Percentiles rank a stretch among this genome's conserved stretches.
Conservation (phyloP, 2,113 vertebrate genomes). For the Poeciliopsis occidentalis region DNA sequence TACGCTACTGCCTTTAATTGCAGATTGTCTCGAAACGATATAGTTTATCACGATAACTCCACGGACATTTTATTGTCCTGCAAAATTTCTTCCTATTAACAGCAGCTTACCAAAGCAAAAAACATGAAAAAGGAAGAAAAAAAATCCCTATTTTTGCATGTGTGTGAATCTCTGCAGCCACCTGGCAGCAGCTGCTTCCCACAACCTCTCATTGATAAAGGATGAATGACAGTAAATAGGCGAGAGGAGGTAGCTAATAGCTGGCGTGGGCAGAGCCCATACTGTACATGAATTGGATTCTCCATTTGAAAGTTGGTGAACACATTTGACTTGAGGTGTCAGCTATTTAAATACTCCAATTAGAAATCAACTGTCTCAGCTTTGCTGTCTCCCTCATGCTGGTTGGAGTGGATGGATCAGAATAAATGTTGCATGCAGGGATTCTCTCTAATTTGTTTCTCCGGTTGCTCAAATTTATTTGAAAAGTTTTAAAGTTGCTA, state of each 20-base stretch:
- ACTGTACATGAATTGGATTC: slow-evolving; percentile 67
- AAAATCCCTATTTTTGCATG: not conserved
- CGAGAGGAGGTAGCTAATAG: slow-evolving; percentile 72
- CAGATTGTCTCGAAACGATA: too few relatives aligned
- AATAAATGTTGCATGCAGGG: slow-evolving; percentile 30
- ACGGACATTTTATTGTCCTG: too few relatives aligned
- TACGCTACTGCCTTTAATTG: too few relatives aligned
- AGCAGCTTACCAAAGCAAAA: slow-evolving; percentile 36
- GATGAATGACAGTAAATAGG: slow-evolving; percentile 81
- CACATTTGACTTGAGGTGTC: slow-evolving; percentile 62
- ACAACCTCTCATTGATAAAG: slow-evolving; percentile 68
- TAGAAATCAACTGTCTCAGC: slow-evolving; percentile 54
- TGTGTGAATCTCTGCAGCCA: slow-evolving; percentile 44
- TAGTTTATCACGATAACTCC: too few relatives aligned
- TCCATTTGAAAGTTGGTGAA: slow-evolving; percentile 66
- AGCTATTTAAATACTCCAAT: slow-evolving; percentile 72
- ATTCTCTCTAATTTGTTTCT: not conserved
- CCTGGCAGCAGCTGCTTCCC: slow-evolving; percentile 60
- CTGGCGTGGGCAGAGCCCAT: slow-evolving; percentile 58
- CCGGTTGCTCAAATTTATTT: not conserved
- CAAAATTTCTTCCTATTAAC: not conserved
- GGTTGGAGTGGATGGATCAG: slow-evolving; percentile 10
- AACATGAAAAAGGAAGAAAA: slow-evolving; percentile 9
- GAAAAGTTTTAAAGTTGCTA: not conserved
- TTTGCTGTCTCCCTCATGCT: slow-evolving; percentile 27